Evolutionary conservation across 2,888 invertebrate species (phyloP).

Genomic region (Microctonus aethiopoides): DNA sequence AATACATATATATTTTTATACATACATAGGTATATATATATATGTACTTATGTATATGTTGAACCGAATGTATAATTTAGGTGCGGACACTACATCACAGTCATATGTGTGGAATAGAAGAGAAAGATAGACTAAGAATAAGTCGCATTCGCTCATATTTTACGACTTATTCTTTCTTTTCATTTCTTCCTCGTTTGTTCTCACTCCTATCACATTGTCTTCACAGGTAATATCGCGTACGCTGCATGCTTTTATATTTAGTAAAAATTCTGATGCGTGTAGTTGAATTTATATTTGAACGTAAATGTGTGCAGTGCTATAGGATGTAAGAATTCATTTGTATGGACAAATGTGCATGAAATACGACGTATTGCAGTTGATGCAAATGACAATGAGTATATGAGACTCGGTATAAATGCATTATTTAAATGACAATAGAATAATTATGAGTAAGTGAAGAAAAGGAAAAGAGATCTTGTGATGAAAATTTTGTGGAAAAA

Average conservation of each 20-base stretch:
- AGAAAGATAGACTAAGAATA: not conserved
- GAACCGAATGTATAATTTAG: not conserved
- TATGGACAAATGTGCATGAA: not conserved
- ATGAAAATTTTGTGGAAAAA: not conserved
- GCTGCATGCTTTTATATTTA: not conserved
- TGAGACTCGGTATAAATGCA: not conserved
- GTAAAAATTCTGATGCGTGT: not conserved
- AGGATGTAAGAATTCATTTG: not conserved
- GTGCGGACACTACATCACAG: too few species aligned
- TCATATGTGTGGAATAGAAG: not conserved
- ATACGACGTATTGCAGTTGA: not conserved
- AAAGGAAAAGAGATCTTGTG: not conserved
- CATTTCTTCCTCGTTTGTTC: slow-evolving; percentile 3
- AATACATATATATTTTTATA: slow-evolving; percentile 9
- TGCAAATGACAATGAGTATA: not conserved
- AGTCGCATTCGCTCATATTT: not conserved
- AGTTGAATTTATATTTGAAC: not conserved
- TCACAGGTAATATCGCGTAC: slow-evolving; percentile 12
- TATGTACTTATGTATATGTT: not conserved
- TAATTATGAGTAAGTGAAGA: not conserved
- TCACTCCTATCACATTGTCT: not conserved
- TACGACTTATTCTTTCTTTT: slow-evolving; percentile 11
- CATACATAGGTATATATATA: not conserved
- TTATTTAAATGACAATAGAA: not conserved
- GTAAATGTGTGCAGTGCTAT: not conserved